These are phyloP conservation scores for Anniella stebbinsi DNA, from an alignment of 2,797 vertebrate genomes.

Conservation along the genomic window DNA sequence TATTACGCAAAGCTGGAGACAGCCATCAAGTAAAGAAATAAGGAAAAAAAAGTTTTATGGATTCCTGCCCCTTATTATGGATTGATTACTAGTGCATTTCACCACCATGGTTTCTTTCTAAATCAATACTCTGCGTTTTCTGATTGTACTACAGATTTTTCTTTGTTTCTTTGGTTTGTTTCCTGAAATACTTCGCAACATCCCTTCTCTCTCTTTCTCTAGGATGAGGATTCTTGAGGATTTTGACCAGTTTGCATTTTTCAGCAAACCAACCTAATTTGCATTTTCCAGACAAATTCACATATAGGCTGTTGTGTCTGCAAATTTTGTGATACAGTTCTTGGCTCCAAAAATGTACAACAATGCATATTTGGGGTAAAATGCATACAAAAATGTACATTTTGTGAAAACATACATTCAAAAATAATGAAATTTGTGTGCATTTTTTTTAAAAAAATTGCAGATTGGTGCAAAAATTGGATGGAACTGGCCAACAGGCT, in stretches of 20 bases:
- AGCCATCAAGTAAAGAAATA: neutral
- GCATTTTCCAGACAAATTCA: no score
- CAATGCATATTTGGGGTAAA: neutral
- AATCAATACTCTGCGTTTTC: constrained; percentile 32
- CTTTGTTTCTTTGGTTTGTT: accelerated
- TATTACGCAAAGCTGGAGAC: constrained; percentile 40
- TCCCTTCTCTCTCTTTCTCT: neutral
- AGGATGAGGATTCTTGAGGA: neutral
- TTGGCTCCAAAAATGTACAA: neutral
- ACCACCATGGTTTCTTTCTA: neutral
- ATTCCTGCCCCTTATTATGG: constrained; percentile 30
- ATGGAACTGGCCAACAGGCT: neutral
- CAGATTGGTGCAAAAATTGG: neutral
- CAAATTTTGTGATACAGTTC: neutral
- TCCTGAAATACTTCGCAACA: neutral
- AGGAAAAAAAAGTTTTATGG: neutral
- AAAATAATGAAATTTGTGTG: no score
- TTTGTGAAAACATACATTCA: no score
- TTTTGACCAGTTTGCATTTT: neutral
- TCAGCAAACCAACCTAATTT: neutral
- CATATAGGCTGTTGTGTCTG: neutral
- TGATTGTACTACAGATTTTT: neutral
- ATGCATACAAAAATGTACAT: neutral
- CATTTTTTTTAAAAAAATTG: no score
- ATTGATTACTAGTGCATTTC: constrained; percentile 26